Conservation (phyloP, 2,888 invertebrate species). For the Ferdinandea cuprea region DNA sequence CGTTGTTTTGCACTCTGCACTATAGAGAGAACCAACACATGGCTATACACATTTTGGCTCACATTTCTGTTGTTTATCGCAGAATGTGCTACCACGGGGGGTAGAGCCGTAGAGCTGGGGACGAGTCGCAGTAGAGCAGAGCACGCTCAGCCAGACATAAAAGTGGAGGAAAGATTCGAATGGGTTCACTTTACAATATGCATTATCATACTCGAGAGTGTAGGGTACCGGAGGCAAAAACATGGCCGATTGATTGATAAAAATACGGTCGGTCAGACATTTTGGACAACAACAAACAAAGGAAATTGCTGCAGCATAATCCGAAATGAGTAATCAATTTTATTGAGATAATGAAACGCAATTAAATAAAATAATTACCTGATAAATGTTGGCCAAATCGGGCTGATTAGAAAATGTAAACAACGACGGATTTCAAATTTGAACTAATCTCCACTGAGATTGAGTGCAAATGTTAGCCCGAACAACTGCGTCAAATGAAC, state of each 20-base stretch:
- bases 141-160: not conserved
- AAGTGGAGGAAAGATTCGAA: not conserved
- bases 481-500: not conserved
- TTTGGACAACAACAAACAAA: slow-evolving; percentile 30
- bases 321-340: not conserved
- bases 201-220: slow-evolving; percentile 5
- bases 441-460: slow-evolving; percentile 79
- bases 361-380: slow-evolving; percentile 45
- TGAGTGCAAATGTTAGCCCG: slow-evolving; percentile 73
- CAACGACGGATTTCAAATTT: slow-evolving; percentile 16
- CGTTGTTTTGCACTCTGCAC: slow-evolving; percentile 71
- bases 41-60: not conserved
- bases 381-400: not conserved
- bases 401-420: slow-evolving; percentile 8
- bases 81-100: slow-evolving; percentile 17
- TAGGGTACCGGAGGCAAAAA: slow-evolving; percentile 43
- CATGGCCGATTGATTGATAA: slow-evolving; percentile 55
- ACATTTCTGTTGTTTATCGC: slow-evolving; percentile 41
- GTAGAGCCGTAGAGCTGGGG: not conserved
- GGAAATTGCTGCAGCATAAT: slow-evolving; percentile 11
- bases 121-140: not conserved
- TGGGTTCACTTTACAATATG: too few species aligned
- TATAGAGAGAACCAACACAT: slow-evolving; percentile 16
- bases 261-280: slow-evolving; percentile 20
- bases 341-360: not conserved